A percentile compares a stretch with the other conserved stretches of the same genome.
phyloP scores from a whole-genome alignment of 2,888 invertebrate species.

The Apodemia hepburni region DNA sequence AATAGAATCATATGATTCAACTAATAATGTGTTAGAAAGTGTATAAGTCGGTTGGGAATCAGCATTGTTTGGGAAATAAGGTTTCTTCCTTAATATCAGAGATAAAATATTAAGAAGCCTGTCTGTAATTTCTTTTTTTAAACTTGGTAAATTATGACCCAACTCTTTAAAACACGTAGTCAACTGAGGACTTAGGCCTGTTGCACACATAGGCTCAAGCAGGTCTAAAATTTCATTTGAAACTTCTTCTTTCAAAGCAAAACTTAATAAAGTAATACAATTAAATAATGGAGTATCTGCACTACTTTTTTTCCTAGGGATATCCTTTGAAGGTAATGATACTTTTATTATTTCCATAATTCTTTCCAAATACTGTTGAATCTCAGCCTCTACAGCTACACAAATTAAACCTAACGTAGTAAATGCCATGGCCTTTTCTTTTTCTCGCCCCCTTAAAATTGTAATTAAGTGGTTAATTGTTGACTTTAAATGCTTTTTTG shows the following conservation, averaged over 20 bases:
- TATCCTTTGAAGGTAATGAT: slow-evolving; percentile 88
- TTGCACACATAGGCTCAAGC: slow-evolving; percentile 94
- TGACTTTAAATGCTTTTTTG: slow-evolving; percentile 85
- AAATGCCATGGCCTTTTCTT: slow-evolving; percentile 93
- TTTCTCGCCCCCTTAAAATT: slow-evolving; percentile 89
- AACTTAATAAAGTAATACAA: slow-evolving; percentile 95
- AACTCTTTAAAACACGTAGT: slow-evolving; percentile 96
- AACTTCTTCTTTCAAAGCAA: slow-evolving; percentile 91
- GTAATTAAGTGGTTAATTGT: slow-evolving; percentile 90
- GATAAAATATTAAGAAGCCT: slow-evolving; percentile 95
- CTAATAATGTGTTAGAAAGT: slow-evolving; percentile 57
- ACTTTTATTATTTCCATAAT: slow-evolving; percentile 92
- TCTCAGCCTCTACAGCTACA: slow-evolving; percentile 91
- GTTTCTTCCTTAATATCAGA: slow-evolving; percentile 93
- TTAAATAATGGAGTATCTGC: slow-evolving; percentile 94
- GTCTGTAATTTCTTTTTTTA: slow-evolving; percentile 95
- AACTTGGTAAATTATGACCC: slow-evolving; percentile 91
- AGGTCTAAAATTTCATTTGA: slow-evolving; percentile 90
- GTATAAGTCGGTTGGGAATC: slow-evolving; percentile 65
- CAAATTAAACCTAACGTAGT: slow-evolving; percentile 95
- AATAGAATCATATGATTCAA: slow-evolving; percentile 86
- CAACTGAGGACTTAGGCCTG: slow-evolving; percentile 93
- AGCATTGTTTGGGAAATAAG: slow-evolving; percentile 82
- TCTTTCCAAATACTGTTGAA: slow-evolving; percentile 87
- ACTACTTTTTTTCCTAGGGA: slow-evolving; percentile 85